Percentiles rank a stretch among this genome's conserved stretches.
These are phyloP conservation scores for Emys orbicularis DNA, from an alignment of 2,797 vertebrate species.

Conservation along the genomic window DNA sequence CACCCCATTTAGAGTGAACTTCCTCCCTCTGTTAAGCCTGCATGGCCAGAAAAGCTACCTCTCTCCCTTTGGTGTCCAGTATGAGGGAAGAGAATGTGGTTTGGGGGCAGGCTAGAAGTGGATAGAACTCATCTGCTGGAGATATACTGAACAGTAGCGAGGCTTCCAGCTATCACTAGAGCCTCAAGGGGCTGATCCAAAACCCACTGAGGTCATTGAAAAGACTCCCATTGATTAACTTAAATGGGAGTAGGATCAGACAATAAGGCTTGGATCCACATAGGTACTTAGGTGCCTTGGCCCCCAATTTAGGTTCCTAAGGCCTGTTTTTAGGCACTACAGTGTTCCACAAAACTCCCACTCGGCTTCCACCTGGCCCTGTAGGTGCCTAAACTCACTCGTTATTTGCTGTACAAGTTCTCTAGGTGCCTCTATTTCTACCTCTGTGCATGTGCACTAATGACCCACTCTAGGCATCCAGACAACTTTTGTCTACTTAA, in stretches of 20 bases:
- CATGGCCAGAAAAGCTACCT: not conserved
- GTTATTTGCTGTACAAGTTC: not conserved
- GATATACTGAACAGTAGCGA: not conserved
- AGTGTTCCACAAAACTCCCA: not conserved
- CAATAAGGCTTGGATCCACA: not conserved
- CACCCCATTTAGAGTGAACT: no score
- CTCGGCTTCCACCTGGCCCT: not conserved
- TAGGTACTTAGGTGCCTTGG: not conserved
- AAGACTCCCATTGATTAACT: not conserved
- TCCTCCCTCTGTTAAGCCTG: no score
- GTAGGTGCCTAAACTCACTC: no score
- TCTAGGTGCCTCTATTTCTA: not conserved
- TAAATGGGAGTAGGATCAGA: not conserved
- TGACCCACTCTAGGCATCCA: not conserved
- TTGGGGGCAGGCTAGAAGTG: not conserved
- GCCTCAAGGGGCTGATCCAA: not conserved
- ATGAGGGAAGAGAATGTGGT: not conserved
- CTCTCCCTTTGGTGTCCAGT: not conserved
- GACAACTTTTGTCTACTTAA: not conserved
- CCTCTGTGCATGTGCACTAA: not conserved
- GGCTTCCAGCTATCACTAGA: not conserved
- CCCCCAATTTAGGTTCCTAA: not conserved
- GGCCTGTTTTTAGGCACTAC: not conserved
- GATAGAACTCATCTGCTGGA: not conserved
- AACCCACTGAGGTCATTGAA: not conserved